Evolutionary conservation across 1,140 invertebrate species (phyloP).

Genomic region (Diuraphis noxia): DNA sequence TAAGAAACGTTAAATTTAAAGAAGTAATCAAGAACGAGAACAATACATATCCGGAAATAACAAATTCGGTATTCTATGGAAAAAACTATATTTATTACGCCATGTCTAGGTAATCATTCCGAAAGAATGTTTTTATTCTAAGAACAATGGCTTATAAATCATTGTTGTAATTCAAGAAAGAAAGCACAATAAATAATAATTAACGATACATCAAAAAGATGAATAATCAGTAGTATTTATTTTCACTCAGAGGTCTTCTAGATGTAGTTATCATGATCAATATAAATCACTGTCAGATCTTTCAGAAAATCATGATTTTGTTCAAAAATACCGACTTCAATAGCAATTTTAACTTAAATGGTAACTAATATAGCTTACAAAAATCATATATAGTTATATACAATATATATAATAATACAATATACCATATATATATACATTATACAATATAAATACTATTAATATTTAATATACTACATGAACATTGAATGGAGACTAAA

Average conservation of each 20-base stretch:
- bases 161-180: conserved; percentile 23
- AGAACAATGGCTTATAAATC: conserved; percentile 36
- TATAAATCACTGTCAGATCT: neutral
- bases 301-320: neutral
- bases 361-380: neutral
- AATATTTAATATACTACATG: neutral
- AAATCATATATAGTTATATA: too few relatives aligned
- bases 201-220: conserved; percentile 16
- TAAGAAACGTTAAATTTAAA: neutral
- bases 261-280: neutral
- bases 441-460: neutral
- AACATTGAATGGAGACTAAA: neutral
- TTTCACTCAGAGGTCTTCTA: conserved; percentile 1
- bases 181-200: conserved; percentile 14
- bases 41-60: conserved; percentile 51
- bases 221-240: neutral
- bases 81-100: conserved; percentile 42
- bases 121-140: neutral
- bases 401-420: too few relatives aligned
- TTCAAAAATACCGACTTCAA: neutral
- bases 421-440: too few relatives aligned
- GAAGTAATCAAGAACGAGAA: conserved; percentile 28
- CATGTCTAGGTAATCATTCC: neutral
- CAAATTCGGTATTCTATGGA: conserved; percentile 21
- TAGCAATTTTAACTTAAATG: neutral